Conservation (phyloP, 2,888 invertebrate genomes). For the Ormyrus nitidulus region DNA sequence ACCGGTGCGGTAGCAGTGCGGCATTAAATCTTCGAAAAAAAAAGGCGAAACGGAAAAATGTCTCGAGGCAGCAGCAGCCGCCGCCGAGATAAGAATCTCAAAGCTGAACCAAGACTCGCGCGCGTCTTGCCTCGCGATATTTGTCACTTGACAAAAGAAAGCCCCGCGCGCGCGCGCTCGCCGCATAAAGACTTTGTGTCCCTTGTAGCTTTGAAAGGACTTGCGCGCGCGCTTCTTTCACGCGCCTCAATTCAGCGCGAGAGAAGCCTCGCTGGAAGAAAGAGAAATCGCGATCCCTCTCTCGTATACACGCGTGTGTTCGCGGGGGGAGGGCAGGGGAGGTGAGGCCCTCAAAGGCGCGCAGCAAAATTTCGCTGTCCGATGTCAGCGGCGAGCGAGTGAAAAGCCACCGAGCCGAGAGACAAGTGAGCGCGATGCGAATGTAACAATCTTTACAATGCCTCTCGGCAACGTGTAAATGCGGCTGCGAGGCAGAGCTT, state of each 20-base stretch:
- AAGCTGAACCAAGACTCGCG: conserved; percentile 4
- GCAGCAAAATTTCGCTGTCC: conserved; percentile 24
- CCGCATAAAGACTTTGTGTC: conserved; percentile 35
- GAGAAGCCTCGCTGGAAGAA: not conserved
- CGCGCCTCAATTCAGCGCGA: conserved; percentile 38
- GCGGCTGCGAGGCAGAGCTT: too few relatives aligned
- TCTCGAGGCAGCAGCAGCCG: not conserved
- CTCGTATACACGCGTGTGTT: not conserved
- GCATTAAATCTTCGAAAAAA: conserved; percentile 25
- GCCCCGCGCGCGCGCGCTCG: not conserved
- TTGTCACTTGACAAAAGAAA: conserved; percentile 53
- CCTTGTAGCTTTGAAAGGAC: conserved; percentile 29
- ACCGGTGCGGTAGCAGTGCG: not conserved
- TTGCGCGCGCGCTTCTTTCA: conserved; percentile 6
- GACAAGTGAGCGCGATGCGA: not conserved
- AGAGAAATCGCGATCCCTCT: not conserved
- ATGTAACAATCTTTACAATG: not conserved
- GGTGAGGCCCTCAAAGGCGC: conserved; percentile 20
- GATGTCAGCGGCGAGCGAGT: conserved; percentile 6
- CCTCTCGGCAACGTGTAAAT: too few relatives aligned
- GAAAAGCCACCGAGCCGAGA: not conserved
- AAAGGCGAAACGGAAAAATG: not conserved
- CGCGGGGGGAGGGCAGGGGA: not conserved
- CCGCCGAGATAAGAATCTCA: conserved; percentile 31
- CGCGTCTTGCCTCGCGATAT: conserved; percentile 36